Evolutionary conservation across 2,888 invertebrate species (phyloP).

Genomic region (Hymenopus coronatus): DNA sequence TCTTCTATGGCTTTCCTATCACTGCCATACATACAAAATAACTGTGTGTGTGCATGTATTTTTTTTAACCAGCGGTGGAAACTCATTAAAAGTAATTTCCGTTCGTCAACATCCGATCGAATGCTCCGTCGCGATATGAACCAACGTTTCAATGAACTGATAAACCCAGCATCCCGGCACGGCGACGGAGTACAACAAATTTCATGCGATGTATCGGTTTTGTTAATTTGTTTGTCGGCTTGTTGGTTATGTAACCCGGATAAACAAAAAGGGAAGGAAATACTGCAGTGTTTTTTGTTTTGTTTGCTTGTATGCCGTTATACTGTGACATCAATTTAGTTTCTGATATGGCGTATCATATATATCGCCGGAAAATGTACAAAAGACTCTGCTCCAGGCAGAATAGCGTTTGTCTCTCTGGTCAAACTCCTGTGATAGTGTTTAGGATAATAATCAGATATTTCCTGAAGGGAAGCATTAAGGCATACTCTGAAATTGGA

Average conservation of each 20-base stretch:
- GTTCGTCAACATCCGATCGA: not conserved
- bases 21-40: not conserved
- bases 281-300: not conserved
- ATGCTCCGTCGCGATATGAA: not conserved
- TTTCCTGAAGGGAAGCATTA: too few species aligned
- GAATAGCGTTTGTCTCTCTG: not conserved
- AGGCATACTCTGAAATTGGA: too few species aligned
- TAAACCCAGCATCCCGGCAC: not conserved
- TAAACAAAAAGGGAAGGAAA: not conserved
- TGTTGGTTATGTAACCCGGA: not conserved
- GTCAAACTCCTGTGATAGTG: too few species aligned
- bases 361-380: not conserved
- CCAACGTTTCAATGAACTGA: not conserved
- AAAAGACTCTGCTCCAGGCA: not conserved
- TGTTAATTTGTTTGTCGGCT: not conserved
- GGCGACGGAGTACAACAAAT: not conserved
- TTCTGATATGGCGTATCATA: not conserved
- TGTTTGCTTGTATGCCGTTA: not conserved
- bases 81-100: constrained; percentile 16
- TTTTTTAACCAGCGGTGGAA: not conserved
- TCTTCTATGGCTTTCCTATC: not conserved
- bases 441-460: too few species aligned
- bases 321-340: not conserved
- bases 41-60: not conserved
- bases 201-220: not conserved